These are phyloP conservation scores for Neosilurus hyrtlii DNA, from an alignment of 2,797 vertebrate genomes.

Conservation along the genomic window DNA sequence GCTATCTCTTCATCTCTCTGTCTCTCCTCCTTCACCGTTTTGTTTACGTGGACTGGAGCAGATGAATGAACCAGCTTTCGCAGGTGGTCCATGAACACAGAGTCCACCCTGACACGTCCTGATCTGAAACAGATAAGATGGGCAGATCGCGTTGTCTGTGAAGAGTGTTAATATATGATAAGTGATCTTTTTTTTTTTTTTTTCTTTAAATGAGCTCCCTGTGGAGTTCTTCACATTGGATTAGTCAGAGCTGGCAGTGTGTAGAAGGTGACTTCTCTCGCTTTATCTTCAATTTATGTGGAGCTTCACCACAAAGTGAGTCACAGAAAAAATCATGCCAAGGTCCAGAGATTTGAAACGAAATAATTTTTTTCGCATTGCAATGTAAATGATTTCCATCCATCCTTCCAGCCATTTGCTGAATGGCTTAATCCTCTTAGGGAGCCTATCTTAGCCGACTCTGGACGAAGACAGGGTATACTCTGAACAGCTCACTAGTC, in stretches of 20 bases:
- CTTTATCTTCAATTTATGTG: too few relatives aligned
- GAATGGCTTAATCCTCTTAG: too few relatives aligned
- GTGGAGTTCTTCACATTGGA: neutral
- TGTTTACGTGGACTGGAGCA: constrained; percentile 38
- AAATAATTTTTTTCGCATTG: too few relatives aligned
- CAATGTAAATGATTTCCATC: too few relatives aligned
- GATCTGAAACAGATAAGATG: constrained; percentile 17
- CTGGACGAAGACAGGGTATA: too few relatives aligned
- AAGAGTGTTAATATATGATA: constrained; percentile 26
- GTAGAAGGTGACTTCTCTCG: neutral
- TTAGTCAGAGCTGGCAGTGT: neutral
- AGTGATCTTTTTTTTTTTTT: neutral
- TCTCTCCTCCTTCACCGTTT: constrained; percentile 22
- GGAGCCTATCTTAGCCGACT: too few relatives aligned
- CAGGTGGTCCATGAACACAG: constrained; percentile 19
- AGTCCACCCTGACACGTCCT: constrained; percentile 3
- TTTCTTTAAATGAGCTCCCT: neutral
- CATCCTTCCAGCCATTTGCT: too few relatives aligned
- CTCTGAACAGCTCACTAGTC: too few relatives aligned
- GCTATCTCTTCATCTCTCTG: constrained; percentile 39
- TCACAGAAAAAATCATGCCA: too few relatives aligned
- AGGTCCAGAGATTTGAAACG: too few relatives aligned
- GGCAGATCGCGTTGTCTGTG: neutral
- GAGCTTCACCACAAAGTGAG: too few relatives aligned
- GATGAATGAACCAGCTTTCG: constrained; percentile 17